phyloP scores from a whole-genome alignment of 2,113 vertebrate genomes.

The Pimephales promelas region DNA sequence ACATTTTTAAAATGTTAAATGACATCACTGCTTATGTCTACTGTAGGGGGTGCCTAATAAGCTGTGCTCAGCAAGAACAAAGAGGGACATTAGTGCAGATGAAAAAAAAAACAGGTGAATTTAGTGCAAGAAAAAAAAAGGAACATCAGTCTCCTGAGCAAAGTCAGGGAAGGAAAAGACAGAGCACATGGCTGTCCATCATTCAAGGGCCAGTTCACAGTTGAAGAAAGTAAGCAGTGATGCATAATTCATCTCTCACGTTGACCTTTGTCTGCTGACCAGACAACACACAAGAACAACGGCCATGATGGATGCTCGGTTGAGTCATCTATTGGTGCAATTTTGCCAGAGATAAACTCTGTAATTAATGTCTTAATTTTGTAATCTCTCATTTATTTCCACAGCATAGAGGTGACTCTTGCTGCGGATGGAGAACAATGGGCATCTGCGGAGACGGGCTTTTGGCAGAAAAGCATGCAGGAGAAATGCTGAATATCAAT shows the following conservation, averaged over 20 bases:
- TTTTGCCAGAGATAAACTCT: constrained; percentile 79
- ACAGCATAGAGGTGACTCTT: constrained; percentile 81
- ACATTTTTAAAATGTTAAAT: too few relatives aligned
- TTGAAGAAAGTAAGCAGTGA: constrained; percentile 46
- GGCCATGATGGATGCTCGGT: constrained; percentile 77
- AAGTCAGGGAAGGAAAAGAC: background rate
- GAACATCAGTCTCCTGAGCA: constrained; percentile 1
- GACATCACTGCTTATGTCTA: background rate
- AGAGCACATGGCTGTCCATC: constrained; percentile 25
- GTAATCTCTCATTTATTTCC: constrained; percentile 81
- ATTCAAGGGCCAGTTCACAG: constrained; percentile 37
- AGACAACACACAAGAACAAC: constrained; percentile 65
- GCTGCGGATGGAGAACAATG: constrained; percentile 78
- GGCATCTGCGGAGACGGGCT: constrained; percentile 74
- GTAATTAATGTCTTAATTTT: constrained; percentile 82
- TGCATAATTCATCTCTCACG: constrained; percentile 70
- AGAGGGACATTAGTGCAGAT: background rate
- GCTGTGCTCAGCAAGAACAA: background rate
- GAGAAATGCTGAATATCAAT: constrained; percentile 80
- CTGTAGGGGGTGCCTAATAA: background rate
- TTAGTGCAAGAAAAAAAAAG: background rate
- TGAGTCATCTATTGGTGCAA: constrained; percentile 77
- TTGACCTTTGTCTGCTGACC: constrained; percentile 75
- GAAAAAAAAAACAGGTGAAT: background rate
- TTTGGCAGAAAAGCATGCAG: constrained; percentile 74